Evolutionary conservation across 2,113 vertebrate genomes (phyloP).

Genomic region (Isichthys henryi): DNA sequence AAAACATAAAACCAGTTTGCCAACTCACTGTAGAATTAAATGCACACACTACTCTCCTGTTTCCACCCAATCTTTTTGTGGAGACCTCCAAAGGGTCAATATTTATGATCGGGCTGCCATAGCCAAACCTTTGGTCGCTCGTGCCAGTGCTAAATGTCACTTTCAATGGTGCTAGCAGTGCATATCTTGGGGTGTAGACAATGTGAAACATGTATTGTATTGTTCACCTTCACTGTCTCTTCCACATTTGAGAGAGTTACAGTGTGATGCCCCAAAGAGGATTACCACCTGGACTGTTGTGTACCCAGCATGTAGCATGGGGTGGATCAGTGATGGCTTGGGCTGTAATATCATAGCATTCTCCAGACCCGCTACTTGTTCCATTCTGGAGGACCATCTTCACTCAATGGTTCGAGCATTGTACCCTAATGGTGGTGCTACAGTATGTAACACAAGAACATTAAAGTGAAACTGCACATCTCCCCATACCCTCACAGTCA

Average conservation of each 20-base stretch:
- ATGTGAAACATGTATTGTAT: not conserved
- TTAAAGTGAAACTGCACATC: not conserved
- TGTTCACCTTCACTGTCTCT: not conserved
- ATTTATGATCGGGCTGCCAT: not conserved
- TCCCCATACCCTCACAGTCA: not conserved
- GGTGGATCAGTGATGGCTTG: not conserved
- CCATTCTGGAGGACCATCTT: not conserved
- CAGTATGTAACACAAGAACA: not conserved
- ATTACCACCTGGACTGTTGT: not conserved
- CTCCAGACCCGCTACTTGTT: not conserved
- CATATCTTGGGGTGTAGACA: not conserved
- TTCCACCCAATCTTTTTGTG: not conserved
- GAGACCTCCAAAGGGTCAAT: not conserved
- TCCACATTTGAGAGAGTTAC: no score
- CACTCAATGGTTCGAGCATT: not conserved
- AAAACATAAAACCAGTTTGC: not conserved
- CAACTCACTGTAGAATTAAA: not conserved
- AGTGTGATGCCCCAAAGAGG: not conserved
- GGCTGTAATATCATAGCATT: not conserved
- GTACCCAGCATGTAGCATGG: not conserved
- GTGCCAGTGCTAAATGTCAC: not conserved
- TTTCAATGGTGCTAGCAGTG: not conserved
- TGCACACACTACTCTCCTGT: not conserved
- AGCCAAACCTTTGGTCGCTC: not conserved
- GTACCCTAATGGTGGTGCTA: not conserved